These are phyloP conservation scores for Xylota segnis DNA, from an alignment of 2,888 invertebrate genomes.

Conservation along the genomic window DNA sequence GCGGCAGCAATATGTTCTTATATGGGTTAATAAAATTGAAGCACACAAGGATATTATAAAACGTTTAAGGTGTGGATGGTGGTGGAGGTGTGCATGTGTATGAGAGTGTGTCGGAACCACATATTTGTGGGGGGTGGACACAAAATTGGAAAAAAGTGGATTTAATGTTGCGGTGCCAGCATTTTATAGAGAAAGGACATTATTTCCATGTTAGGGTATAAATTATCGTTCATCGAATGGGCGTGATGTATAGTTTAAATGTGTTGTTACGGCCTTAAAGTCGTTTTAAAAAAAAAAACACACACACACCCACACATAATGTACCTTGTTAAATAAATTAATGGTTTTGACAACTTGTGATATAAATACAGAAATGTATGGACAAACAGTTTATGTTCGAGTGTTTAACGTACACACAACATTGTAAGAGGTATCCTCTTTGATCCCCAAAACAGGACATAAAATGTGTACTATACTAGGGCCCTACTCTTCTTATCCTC, in stretches of 20 bases:
- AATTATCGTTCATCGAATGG: constrained; percentile 39
- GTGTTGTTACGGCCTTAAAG: neutral
- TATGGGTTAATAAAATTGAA: constrained; percentile 70
- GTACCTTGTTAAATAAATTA: too few species aligned
- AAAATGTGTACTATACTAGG: too few species aligned
- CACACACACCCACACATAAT: too few species aligned
- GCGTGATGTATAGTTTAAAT: neutral
- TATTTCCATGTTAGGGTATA: constrained; percentile 40
- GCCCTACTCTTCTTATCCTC: too few species aligned
- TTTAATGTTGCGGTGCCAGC: constrained; percentile 57
- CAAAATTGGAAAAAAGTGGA: constrained; percentile 24
- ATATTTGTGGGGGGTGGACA: constrained; percentile 60
- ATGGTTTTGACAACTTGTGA: too few species aligned
- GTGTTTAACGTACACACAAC: too few species aligned
- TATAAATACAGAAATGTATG: too few species aligned
- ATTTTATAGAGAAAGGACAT: constrained; percentile 44
- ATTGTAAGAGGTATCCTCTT: too few species aligned
- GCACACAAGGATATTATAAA: constrained; percentile 68
- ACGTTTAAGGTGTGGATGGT: constrained; percentile 58
- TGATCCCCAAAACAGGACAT: too few species aligned
- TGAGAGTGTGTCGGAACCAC: constrained; percentile 37
- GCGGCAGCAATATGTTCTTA: constrained; percentile 66
- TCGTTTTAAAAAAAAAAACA: too few species aligned
- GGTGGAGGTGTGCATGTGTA: neutral
- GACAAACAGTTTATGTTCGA: too few species aligned